Percentiles rank a stretch among this genome's conserved stretches.
Conservation (phyloP, 1,140 invertebrate species). For the Oppia nitens region DNA sequence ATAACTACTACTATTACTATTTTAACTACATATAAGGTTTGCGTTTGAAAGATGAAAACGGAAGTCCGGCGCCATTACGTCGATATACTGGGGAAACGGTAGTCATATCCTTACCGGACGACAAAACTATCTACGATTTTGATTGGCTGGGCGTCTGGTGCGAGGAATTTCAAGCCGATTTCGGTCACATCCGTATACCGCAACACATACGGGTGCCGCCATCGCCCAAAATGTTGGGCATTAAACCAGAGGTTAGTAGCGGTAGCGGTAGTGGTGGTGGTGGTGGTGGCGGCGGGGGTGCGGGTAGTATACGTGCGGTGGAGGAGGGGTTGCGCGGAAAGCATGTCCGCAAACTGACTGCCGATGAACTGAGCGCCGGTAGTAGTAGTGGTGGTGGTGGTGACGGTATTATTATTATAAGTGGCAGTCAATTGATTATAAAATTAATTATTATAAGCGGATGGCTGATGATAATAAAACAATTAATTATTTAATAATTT, state of each 20-base stretch:
- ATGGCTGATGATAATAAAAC: too few relatives aligned
- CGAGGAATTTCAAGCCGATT: conserved; percentile 71
- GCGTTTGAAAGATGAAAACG: conserved; percentile 69
- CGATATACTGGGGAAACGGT: conserved; percentile 66
- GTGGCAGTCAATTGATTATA: too few relatives aligned
- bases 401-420: too few relatives aligned
- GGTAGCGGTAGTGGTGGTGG: not conserved
- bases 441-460: too few relatives aligned
- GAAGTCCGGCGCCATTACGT: conserved; percentile 46
- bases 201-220: conserved; percentile 57
- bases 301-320: not conserved
- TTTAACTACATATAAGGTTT: too few relatives aligned
- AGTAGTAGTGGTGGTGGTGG: too few relatives aligned
- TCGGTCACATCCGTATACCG: conserved; percentile 64
- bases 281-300: not conserved
- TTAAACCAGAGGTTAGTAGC: conserved; percentile 66
- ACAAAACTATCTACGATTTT: conserved; percentile 61
- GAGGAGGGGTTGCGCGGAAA: not conserved
- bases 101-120: conserved; percentile 61
- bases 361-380: not conserved
- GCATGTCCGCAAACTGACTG: not conserved
- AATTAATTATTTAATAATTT: too few relatives aligned
- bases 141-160: conserved; percentile 74
- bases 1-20: too few relatives aligned
- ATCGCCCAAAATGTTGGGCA: conserved; percentile 75